Conservation (phyloP, 2,888 invertebrate genomes). For the Coleophora flavipennella region DNA sequence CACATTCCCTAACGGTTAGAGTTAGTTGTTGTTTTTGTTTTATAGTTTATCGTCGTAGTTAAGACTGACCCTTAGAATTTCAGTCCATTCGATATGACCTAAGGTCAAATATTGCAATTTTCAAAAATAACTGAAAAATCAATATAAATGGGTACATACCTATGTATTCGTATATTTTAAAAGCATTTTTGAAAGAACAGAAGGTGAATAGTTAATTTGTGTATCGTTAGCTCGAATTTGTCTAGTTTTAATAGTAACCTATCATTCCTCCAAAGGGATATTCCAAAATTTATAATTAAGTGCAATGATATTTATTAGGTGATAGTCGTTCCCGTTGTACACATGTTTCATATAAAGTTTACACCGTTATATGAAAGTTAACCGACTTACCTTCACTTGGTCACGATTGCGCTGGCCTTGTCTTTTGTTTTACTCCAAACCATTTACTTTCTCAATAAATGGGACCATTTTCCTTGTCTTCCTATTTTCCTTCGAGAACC, state of each 20-base stretch:
- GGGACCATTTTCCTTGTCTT: conserved; percentile 62
- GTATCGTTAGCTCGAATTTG: conserved; percentile 56
- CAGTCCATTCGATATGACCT: conserved; percentile 37
- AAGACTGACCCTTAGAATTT: conserved; percentile 68
- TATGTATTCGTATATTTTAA: no score
- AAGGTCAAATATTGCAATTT: conserved; percentile 28
- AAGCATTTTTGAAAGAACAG: not conserved
- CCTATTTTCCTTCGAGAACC: conserved; percentile 55
- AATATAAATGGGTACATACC: no score
- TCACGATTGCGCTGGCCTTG: not conserved
- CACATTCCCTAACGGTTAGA: conserved; percentile 68
- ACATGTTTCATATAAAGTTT: conserved; percentile 13
- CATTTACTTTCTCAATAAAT: conserved; percentile 18
- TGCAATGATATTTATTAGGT: conserved; percentile 64
- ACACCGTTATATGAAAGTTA: conserved; percentile 1
- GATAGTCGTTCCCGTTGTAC: conserved; percentile 29
- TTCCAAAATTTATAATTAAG: conserved; percentile 60
- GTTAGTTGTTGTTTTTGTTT: conserved; percentile 63
- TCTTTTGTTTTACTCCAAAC: not conserved
- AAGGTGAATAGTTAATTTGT: conserved; percentile 18
- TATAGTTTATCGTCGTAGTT: conserved; percentile 66
- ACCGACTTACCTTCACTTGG: conserved; percentile 1
- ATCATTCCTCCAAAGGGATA: conserved; percentile 61
- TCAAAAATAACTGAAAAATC: no score
- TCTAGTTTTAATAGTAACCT: conserved; percentile 48